Evolutionary conservation across 2,888 invertebrate genomes (phyloP), one percentile per base, ranked within the genome.

Genomic region (Steinernema hermaphroditum): DNA sequence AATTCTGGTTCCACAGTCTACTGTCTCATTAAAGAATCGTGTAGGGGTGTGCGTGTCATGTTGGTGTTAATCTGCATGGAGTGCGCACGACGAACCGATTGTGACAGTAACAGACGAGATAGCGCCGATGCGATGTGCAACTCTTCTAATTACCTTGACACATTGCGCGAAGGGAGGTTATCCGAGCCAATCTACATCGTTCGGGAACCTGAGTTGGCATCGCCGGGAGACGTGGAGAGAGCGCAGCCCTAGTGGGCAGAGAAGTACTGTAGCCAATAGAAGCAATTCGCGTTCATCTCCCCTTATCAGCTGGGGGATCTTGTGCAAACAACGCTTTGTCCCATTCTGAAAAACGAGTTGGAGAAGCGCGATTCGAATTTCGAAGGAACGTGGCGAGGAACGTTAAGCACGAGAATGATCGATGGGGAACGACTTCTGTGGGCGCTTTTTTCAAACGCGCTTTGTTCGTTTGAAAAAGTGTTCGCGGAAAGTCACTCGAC

Each of bases 81-180:
- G 32, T 14, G 50, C 62, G 6, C 2, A 12, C 62, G 62, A 62
- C 62, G 62, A 62, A 62, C 62, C 62, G 62, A 62, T 62, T 62
- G 62, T 62, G 62, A 62, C 62, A 62, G 62, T 62, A 32, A 62
- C 62, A 62, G 62, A 32, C 1, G 62, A 62, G 62, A 62, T 62
- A 62, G 62, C 62, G 62, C 62, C 62, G 29, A 62, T 29, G 22
- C 62, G 62, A 62, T 24, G 62, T 62, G 62, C 62, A 62, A 62
- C 62, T 62, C 62, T 29, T 29, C 62, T 62, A 62, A 62, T 62
- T 62, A 62, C 62, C 62, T 62, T 62, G 62, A 62, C 62, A 62
- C 62, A 62, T 62, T 62, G 62, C 62, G 62, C 62, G 62, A 29
- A 32, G 62, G 2, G 62, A 62, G 62, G 62, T 62, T 62, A 62